Evolutionary conservation across 2,113 vertebrate species (phyloP).

Genomic region (Xiphorhynchus elegans): DNA sequence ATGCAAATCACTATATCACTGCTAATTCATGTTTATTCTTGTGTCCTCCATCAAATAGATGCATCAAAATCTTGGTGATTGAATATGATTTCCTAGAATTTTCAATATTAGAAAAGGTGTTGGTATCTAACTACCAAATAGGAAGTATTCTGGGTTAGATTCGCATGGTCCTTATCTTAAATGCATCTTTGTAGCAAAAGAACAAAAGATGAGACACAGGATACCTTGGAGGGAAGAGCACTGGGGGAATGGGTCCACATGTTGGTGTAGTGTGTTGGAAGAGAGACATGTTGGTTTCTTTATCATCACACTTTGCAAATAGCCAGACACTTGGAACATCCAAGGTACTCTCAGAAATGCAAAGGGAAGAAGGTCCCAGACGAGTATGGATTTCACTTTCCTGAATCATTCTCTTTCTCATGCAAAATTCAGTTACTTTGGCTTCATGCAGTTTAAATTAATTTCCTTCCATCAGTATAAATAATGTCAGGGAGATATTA

Average conservation of each 20-base stretch:
- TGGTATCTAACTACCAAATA: background rate
- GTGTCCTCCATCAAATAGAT: background rate
- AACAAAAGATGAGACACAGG: background rate
- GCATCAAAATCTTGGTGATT: background rate
- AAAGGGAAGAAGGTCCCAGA: background rate
- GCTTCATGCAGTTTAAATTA: background rate
- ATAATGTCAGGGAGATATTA: background rate
- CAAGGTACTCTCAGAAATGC: background rate
- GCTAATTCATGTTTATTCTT: background rate
- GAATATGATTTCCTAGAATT: background rate
- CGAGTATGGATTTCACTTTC: background rate
- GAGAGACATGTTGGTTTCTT: background rate
- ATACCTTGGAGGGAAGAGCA: too few relatives aligned
- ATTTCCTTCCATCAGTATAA: slow-evolving; percentile 4
- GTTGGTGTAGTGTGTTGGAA: background rate
- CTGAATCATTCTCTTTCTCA: background rate
- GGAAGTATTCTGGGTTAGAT: background rate
- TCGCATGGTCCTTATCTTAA: background rate
- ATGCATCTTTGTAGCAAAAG: background rate
- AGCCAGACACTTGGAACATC: background rate
- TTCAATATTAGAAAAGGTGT: background rate
- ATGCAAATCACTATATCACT: background rate
- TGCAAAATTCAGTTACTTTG: slow-evolving; percentile 23
- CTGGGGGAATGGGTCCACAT: rapidly evolving
- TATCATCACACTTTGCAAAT: background rate